Evolutionary conservation across 2,797 vertebrate species (phyloP), one percentile per base, ranked within the genome.

Genomic region (Myotis findleyi): DNA sequence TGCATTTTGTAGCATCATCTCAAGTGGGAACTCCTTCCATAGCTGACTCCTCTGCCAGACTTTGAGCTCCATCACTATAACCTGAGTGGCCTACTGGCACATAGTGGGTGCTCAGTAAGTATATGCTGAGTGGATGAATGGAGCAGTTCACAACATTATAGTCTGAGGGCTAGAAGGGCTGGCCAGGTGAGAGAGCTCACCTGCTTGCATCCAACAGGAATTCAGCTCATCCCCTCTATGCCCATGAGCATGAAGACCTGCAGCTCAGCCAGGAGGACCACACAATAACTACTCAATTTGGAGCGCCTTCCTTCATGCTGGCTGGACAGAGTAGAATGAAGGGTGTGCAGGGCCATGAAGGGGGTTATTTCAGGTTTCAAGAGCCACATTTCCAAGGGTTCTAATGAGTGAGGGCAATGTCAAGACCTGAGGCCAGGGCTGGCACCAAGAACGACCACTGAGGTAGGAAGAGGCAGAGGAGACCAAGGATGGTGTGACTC

Each of bases 21-120:
- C 38, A 27, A 49, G n/a, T 86, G 49, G 55, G 14, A 47, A 81
- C 75, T 57, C 33, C 8, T 76, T 80, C 20, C 41, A 2, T 14
- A 0, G 53, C 83, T 68, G 27, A 82, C 17, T 25, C 51, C 17
- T 87, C 14, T 1, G 2, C 30, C 68, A 62, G 59, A 38, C 49
- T 51, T 57, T 41, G 76, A 93, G 55, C 87, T 80, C 95, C 64
- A 12, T 76, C 47, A 33, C 30, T 41, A 5, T 49, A 80, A 38
- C n/a, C 3, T 36, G 30, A 69, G 23, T 13, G 36, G 18, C 47
- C 66, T 47, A 4, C 10, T 33, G 49, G 68, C 76, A 27, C 36
- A 12, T 9, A 36, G 47, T 18, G 80, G 53, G 25, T 68, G 23
- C 55, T 93, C 36, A 80, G 0, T 51, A 77, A 62, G 23, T 71